These are phyloP conservation scores for Anser brachyrhynchus DNA, from an alignment of 2,113 vertebrate genomes.

Conservation along the genomic window DNA sequence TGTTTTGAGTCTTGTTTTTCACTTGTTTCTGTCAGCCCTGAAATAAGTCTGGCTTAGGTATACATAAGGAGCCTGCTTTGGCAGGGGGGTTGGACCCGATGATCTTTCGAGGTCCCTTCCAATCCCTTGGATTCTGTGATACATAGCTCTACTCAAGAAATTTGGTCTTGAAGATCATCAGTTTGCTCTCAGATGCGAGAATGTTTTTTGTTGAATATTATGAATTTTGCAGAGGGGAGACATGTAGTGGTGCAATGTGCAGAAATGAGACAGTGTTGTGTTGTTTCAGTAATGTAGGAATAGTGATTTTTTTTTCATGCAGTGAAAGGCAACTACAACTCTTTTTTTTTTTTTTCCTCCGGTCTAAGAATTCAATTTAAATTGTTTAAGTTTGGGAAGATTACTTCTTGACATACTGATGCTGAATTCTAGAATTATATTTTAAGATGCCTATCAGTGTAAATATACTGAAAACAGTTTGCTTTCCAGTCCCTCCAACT, in stretches of 20 bases:
- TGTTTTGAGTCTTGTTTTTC: background rate
- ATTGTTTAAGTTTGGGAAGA: background rate
- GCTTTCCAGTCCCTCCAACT: background rate
- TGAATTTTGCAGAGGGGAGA: background rate
- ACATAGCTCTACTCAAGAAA: background rate
- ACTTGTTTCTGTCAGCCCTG: background rate
- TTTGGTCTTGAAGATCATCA: background rate
- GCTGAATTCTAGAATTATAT: background rate
- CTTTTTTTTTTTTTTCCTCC: background rate
- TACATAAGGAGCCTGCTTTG: too few species aligned
- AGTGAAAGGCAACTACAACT: background rate
- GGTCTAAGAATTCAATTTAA: background rate
- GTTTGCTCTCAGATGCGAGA: background rate
- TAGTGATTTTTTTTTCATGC: background rate
- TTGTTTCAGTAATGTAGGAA: background rate
- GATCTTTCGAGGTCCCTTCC: too few species aligned
- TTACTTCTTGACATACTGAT: background rate
- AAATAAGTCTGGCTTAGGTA: background rate
- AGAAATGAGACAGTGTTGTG: background rate
- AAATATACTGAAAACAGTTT: background rate
- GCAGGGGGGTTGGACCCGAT: too few species aligned
- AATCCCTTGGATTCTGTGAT: too few species aligned
- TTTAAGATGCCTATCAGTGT: background rate
- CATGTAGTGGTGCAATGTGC: background rate
- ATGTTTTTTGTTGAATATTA: fast-evolving